Base-by-base conservation (phyloP, 2,113 vertebrate genomes). In the Crocuta crocuta region DNA sequence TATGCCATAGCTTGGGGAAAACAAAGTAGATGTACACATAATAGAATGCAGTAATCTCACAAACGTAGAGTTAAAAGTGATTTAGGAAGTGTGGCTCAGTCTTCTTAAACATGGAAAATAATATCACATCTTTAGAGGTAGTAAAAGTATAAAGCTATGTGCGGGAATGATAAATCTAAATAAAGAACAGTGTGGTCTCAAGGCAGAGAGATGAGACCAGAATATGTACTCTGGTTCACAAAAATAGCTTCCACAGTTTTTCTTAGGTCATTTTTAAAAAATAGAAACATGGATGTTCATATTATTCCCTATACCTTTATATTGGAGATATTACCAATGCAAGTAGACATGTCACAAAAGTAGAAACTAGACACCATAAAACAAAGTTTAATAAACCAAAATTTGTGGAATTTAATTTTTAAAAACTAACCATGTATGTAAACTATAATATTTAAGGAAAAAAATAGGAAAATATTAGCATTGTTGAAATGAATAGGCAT, bases 401-500 rank as follows among this genome's bases (percentile, higher is more conserved):
- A 43, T 33, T 88, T 93, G 24, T 85, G 24, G 10, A 35, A 50
- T 89, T 96, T 82, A 15, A 65, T 68, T 85, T 96, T 94, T 43
- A 11, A 71, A 80, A 87, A 45, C 68, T 94, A 86, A 66, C 39
- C 90, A 83, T 21, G 7, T 61, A 66, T 61, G 58, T 26, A 7
- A 95, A 23, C 10, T 79, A 68, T 90, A 61, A 73, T 87, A 95
- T 35, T 91, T 68, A 76, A 61, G 12, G 45, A n/a, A 76, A 81
- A 39, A 81, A 91, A 33, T 74, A 68, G 17, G n/a, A 89, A 85
- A 84, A 91, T 55, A 76, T 12, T 58, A 91, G 35, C 26, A 66
- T n/a, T 95, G 43, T 74, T 92, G 87, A 97, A 92, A 92, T 96
- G 76, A n/a, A 94, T 81, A 96, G 73, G 43, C 26, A 74, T 86